Conservation (phyloP, 2,888 invertebrate species). For the Drosophila yooni region DNA sequence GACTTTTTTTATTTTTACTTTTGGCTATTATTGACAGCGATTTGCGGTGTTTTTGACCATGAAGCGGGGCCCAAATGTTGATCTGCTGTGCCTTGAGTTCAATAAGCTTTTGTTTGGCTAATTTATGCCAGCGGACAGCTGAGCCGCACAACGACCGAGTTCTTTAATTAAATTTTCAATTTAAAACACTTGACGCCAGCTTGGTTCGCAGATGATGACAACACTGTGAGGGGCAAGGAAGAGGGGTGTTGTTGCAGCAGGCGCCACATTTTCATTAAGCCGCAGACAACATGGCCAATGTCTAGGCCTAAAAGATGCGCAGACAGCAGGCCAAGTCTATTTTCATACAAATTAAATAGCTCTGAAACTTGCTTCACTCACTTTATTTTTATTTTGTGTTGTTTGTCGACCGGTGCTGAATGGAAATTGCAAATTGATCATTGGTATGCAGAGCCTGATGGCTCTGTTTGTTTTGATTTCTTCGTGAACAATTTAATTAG, state of each 20-base stretch:
- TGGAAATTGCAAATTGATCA: slow-evolving; percentile 58
- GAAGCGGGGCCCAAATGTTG: slow-evolving; percentile 49
- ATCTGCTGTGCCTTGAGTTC: slow-evolving; percentile 55
- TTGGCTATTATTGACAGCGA: slow-evolving; percentile 71
- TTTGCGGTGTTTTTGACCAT: slow-evolving; percentile 73
- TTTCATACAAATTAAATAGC: slow-evolving; percentile 70
- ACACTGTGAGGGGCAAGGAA: neutral
- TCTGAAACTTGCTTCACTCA: slow-evolving; percentile 44
- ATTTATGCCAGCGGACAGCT: slow-evolving; percentile 59
- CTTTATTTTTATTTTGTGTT: slow-evolving; percentile 6
- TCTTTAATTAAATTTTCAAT: slow-evolving; percentile 79
- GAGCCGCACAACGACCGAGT: slow-evolving; percentile 17
- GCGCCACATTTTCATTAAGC: slow-evolving; percentile 75
- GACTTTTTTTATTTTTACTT: slow-evolving; percentile 9
- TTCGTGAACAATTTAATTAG: neutral
- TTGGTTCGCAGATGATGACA: slow-evolving; percentile 24
- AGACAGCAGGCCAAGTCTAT: slow-evolving; percentile 44
- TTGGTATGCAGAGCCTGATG: slow-evolving; percentile 59
- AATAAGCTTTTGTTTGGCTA: slow-evolving; percentile 75
- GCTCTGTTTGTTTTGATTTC: slow-evolving; percentile 29
- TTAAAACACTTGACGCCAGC: slow-evolving; percentile 64
- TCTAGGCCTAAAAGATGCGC: slow-evolving; percentile 50
- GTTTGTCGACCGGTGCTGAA: slow-evolving; percentile 24
- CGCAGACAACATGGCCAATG: slow-evolving; percentile 36
- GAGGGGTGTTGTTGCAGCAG: slow-evolving; percentile 41